Conservation (phyloP, 1,140 invertebrate genomes). For the Nephotettix cincticeps region DNA sequence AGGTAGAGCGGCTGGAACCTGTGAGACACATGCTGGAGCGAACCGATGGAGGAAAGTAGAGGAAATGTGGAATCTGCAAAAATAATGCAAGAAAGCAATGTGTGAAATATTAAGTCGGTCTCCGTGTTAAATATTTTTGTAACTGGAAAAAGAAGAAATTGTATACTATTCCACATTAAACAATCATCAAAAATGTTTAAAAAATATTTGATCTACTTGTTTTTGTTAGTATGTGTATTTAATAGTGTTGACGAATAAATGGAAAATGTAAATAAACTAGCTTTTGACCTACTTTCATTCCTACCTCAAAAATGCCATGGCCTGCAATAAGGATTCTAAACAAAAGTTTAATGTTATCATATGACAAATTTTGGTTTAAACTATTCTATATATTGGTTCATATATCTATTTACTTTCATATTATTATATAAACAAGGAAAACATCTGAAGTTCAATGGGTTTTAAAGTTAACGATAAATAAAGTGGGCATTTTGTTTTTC, state of each 20-base stretch:
- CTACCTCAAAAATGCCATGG: neutral
- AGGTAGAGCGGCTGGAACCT: conserved; percentile 25
- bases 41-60: conserved; percentile 35
- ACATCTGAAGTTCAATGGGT: no score
- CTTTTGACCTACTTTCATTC: neutral
- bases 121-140: conserved; percentile 24
- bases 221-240: no score
- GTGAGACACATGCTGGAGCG: conserved; percentile 31
- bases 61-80: conserved; percentile 39
- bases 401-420: no score
- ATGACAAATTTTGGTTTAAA: no score
- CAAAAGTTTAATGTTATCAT: neutral
- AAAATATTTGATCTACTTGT: no score
- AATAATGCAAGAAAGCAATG: conserved; percentile 37
- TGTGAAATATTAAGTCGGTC: conserved; percentile 31
- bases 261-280: neutral
- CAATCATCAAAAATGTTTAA: neutral
- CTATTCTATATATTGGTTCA: no score
- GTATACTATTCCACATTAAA: neutral
- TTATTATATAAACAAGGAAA: no score
- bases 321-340: neutral
- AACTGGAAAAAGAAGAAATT: conserved; percentile 24
- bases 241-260: neutral
- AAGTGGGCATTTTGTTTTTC: no score
- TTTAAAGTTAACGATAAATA: no score